Percentiles rank a stretch among this genome's conserved stretches.
phyloP scores from a whole-genome alignment of 30 jellyfish, hydroid and myxozoan genomes.

The Sanderia malayensis region DNA sequence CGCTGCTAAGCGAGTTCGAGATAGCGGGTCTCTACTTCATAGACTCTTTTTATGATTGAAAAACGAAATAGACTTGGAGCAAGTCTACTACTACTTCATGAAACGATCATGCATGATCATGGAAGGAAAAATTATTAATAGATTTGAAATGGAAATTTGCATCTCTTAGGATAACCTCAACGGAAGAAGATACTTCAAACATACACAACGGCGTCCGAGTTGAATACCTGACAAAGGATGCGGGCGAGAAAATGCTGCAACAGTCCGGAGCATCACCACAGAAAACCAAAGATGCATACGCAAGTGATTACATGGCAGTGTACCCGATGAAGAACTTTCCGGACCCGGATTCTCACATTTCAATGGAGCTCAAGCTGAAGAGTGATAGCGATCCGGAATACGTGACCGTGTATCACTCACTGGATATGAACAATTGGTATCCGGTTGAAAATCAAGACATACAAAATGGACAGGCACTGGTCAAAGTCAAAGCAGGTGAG shows the following conservation, averaged over 20 bases:
- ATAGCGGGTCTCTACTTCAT: no score
- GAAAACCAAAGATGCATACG: constrained; percentile 29
- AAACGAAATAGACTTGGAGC: no score
- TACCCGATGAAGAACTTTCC: constrained; percentile 13
- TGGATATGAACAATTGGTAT: constrained; percentile 62
- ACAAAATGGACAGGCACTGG: constrained; percentile 13
- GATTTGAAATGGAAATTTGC: no score
- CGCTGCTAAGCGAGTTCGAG: no score
- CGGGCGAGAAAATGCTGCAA: constrained; percentile 1
- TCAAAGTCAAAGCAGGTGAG: constrained; percentile 27
- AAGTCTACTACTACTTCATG: no score
- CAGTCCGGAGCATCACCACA: neutral
- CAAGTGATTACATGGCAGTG: constrained; percentile 40
- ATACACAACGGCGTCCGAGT: neutral
- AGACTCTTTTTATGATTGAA: no score
- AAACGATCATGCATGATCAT: no score
- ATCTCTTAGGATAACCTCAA: no score
- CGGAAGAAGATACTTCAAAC: no score
- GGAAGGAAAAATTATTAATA: no score
- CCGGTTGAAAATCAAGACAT: constrained; percentile 38
- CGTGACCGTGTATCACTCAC: constrained; percentile 71
- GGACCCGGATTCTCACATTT: constrained; percentile 2
- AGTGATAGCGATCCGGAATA: constrained; percentile 21
- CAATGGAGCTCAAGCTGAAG: constrained; percentile 20
- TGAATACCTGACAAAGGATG: constrained; percentile 8